Conservation (phyloP, 2,797 vertebrate species). For the Eulemur rubriventer region DNA sequence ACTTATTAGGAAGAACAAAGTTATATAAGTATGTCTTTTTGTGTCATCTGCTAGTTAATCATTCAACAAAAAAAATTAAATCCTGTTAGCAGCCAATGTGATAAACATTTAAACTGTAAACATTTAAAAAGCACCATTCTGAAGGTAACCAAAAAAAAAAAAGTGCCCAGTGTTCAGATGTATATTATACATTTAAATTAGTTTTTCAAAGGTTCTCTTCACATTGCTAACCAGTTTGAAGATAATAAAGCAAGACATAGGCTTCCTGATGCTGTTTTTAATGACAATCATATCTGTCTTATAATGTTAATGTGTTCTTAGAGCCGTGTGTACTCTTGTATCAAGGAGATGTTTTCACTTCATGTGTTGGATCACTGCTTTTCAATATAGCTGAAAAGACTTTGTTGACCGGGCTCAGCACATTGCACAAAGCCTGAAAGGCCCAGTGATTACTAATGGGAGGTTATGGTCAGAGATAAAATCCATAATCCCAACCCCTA, state of each 20-base stretch:
- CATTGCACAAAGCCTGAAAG: slow-evolving; percentile 53
- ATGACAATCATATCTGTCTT: slow-evolving; percentile 55
- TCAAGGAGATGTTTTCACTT: slow-evolving; percentile 62
- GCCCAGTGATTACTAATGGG: slow-evolving; percentile 34
- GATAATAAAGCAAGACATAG: slow-evolving; percentile 18
- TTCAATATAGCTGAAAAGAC: slow-evolving; percentile 64
- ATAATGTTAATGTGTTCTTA: slow-evolving; percentile 59
- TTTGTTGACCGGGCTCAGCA: slow-evolving; percentile 50
- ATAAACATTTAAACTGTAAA: neutral
- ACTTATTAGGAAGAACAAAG: neutral
- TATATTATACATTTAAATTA: neutral
- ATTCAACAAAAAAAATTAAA: neutral
- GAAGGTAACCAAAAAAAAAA: neutral
- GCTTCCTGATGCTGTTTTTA: slow-evolving; percentile 33
- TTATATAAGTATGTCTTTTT: neutral
- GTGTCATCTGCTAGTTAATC: neutral
- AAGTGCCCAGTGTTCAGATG: neutral
- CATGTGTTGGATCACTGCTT: slow-evolving; percentile 63
- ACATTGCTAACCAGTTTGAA: slow-evolving; percentile 6
- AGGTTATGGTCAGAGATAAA: slow-evolving; percentile 8
- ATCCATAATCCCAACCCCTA: slow-evolving; percentile 19
- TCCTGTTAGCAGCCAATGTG: neutral
- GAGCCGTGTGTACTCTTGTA: slow-evolving; percentile 42
- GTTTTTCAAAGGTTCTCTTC: slow-evolving; percentile 10
- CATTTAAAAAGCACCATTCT: slow-evolving; percentile 23